phyloP scores from a whole-genome alignment of 2,888 invertebrate species.

The Bombylius discolor region DNA sequence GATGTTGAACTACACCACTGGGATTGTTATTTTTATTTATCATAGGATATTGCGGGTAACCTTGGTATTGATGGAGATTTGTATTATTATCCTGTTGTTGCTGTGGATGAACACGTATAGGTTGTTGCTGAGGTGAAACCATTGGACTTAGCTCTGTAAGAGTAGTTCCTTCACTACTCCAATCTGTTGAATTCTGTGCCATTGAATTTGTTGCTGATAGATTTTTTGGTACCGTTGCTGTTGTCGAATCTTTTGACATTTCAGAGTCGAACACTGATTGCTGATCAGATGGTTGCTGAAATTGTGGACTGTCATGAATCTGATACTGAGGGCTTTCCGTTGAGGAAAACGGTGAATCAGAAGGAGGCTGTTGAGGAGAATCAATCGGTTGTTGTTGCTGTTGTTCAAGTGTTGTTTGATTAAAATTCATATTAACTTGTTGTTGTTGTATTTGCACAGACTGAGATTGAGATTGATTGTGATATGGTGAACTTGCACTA shows the following conservation, averaged over 20 bases:
- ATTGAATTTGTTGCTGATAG: not conserved
- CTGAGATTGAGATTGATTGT: constrained; percentile 22
- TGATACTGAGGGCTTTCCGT: constrained; percentile 6
- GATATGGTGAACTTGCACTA: constrained; percentile 15
- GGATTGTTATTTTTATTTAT: not conserved
- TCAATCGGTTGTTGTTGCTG: constrained; percentile 23
- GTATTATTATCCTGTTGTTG: not conserved
- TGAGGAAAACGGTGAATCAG: constrained; percentile 19
- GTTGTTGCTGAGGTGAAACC: constrained; percentile 3
- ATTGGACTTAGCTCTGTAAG: not conserved
- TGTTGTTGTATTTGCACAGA: constrained; percentile 11
- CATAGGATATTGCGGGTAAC: not conserved
- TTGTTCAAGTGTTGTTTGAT: not conserved
- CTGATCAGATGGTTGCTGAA: constrained; percentile 1
- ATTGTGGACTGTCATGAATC: constrained; percentile 5
- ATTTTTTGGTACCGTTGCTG: not conserved
- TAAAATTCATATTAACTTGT: not conserved
- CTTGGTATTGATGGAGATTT: not conserved
- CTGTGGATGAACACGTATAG: not conserved
- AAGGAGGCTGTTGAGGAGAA: constrained; percentile 20
- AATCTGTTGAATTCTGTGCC: not conserved
- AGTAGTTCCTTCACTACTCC: not conserved
- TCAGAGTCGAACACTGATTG: constrained; percentile 3
- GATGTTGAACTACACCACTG: not conserved
- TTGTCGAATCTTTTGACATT: constrained; percentile 2